phyloP scores from a whole-genome alignment of 2,113 vertebrate species.

The Rhynchopsitta pachyrhyncha region DNA sequence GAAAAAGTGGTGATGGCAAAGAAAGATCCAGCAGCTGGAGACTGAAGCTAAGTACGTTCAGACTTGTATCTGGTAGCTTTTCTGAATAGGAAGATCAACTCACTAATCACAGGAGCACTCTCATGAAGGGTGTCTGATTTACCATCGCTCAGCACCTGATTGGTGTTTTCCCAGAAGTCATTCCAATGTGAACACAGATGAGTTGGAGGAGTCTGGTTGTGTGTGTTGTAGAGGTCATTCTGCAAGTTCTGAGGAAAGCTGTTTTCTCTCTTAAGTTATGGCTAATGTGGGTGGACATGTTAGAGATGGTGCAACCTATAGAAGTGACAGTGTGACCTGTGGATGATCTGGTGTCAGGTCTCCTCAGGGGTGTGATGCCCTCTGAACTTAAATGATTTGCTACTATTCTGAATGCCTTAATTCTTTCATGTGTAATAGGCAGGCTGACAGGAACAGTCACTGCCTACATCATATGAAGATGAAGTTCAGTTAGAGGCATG shows the following conservation, averaged over 20 bases:
- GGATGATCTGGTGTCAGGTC: not conserved
- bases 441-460: not conserved
- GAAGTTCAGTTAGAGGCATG: not conserved
- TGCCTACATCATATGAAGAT: not conserved
- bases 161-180: not conserved
- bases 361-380: not conserved
- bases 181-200: not conserved
- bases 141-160: accelerated
- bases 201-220: not conserved
- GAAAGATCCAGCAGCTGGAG: not conserved
- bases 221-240: not conserved
- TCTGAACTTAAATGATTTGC: not conserved
- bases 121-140: not conserved
- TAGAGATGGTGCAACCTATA: not conserved
- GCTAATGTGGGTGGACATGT: not conserved
- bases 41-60: not conserved
- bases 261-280: not conserved
- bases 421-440: not conserved
- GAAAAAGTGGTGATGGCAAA: not conserved
- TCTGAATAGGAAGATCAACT: not conserved
- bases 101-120: not conserved
- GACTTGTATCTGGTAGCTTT: not conserved
- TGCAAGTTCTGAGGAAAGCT: not conserved
- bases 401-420: not conserved
- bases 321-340: not conserved